Evolutionary conservation across 2,113 vertebrate species (phyloP), one percentile per base, ranked within the genome.

Genomic region (Eleginops maclovinus): DNA sequence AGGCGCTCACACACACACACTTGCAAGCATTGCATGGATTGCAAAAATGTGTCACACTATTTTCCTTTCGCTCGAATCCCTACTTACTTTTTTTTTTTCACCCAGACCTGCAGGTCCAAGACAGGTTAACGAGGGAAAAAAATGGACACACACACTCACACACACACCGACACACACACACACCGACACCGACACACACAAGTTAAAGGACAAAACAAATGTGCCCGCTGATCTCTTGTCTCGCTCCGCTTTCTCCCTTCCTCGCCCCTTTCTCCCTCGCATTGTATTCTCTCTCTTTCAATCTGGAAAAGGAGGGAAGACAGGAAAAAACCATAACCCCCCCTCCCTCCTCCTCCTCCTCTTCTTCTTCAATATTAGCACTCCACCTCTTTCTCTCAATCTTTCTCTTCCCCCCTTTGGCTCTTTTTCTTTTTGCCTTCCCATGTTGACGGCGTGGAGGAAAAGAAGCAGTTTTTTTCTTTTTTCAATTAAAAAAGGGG

Each of bases 211-310:
- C 59, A 79, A 62, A 87, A 88, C 69, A 43, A 72, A 73, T 16
- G 71, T 67, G 82, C 75, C 84, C 80, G 44, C 79, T 24, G 4
- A 84, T 88, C 88, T 84, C 87, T 87, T 69, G 77, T 91, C 87
- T 88, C 70, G 81, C 89, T 85, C 75, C 12, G 70, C 91, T 90
- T 77, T 90, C 83, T 87, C 77, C 85, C 79, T 51, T 73, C 72
- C 81, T 84, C 63, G 40, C 76, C 74, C 64, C 83, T 83, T 86
- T 72, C 79, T 72, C 79, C 82, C 63, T 88, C 66, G 11, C 76
- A 86, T 89, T 88, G 83, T 88, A 83, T 85, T 84, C 90, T 89
- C 85, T 83, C 69, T 85, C 81, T 89, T 81, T 84, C 63, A 81
- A 69, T 91, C 78, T 77, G 73, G 86, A 89, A 79, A 36, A 89